phyloP scores from a whole-genome alignment of 2,797 vertebrate species.

The Dendrocincla fuliginosa region DNA sequence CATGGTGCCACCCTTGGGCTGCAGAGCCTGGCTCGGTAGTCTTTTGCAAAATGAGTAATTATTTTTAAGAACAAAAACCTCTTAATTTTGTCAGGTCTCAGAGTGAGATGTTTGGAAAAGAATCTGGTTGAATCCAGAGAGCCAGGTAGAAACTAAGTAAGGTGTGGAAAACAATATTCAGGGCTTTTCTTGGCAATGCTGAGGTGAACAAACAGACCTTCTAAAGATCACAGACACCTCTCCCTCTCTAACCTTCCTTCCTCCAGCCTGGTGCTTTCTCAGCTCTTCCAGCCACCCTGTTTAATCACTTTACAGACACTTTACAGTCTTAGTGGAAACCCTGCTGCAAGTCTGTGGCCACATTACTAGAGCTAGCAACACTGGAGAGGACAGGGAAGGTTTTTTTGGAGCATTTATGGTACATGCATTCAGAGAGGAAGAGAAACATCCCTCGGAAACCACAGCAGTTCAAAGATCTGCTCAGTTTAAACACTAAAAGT shows the following conservation, averaged over 20 bases:
- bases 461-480: background rate
- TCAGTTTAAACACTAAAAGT: conserved; percentile 11
- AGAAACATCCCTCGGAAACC: conserved; percentile 36
- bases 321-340: background rate
- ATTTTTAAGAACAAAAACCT: background rate
- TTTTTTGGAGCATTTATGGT: background rate
- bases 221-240: background rate
- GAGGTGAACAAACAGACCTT: background rate
- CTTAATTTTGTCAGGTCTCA: background rate
- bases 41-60: background rate
- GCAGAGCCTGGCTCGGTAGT: background rate
- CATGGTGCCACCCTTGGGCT: background rate
- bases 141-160: background rate
- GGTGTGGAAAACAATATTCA: background rate
- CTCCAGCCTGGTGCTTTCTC: background rate
- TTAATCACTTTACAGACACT: background rate
- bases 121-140: background rate
- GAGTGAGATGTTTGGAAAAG: background rate
- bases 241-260: background rate
- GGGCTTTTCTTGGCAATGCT: background rate
- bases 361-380: background rate
- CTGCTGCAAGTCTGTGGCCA: background rate
- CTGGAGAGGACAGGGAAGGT: background rate
- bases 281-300: background rate
- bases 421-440: background rate